These are phyloP conservation scores for Tuta absoluta DNA, from an alignment of 2,888 invertebrate species.

Conservation along the genomic window DNA sequence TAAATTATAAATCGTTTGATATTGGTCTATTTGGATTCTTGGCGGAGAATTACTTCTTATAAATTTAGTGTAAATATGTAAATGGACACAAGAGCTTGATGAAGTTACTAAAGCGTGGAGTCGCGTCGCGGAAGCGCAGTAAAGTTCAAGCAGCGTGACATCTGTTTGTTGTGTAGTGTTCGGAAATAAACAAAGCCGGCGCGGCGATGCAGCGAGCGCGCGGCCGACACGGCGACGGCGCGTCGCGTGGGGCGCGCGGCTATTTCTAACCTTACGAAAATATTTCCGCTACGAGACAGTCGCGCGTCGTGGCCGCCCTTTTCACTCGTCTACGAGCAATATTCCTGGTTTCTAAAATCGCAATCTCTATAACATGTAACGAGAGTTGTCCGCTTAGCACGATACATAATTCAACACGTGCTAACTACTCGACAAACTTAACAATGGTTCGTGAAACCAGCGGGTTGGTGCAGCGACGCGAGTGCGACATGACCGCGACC, in stretches of 20 bases:
- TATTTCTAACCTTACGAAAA: constrained; percentile 67
- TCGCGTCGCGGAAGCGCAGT: neutral
- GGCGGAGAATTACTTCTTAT: too few relatives aligned
- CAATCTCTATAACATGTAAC: neutral
- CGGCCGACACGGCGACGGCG: neutral
- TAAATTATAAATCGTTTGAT: too few relatives aligned
- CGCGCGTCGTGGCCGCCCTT: neutral
- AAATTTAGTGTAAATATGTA: too few relatives aligned
- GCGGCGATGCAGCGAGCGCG: neutral
- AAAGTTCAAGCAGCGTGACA: neutral
- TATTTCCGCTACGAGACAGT: constrained; percentile 54
- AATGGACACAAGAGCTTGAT: neutral
- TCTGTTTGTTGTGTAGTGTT: constrained; percentile 3
- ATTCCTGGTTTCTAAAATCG: neutral
- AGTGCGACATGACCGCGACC: neutral
- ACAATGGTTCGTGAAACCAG: neutral
- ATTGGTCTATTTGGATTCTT: too few relatives aligned
- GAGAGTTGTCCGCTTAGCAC: neutral
- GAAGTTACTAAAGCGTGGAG: neutral
- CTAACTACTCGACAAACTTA: neutral
- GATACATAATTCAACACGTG: neutral
- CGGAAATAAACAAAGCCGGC: constrained; percentile 7
- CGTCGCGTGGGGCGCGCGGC: constrained; percentile 35
- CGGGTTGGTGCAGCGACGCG: neutral
- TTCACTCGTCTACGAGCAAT: neutral